Percentiles rank a stretch among this genome's conserved stretches.
These are phyloP conservation scores for Apotomis capreana DNA, from an alignment of 2,888 invertebrate genomes.

Conservation along the genomic window DNA sequence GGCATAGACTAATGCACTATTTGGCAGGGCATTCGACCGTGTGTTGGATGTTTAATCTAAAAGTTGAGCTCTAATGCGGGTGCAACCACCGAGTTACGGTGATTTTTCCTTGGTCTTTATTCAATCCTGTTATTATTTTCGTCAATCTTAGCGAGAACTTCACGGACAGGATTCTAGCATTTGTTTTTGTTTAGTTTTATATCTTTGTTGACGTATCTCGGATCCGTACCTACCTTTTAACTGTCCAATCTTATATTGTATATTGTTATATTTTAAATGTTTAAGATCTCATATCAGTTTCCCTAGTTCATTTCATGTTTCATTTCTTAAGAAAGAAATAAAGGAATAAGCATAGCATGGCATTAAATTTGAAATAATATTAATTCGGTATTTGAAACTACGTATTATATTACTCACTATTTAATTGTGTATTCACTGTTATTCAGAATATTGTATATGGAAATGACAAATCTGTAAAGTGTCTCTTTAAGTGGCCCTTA, in stretches of 20 bases:
- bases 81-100: slow-evolving; percentile 35
- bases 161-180: slow-evolving; percentile 9
- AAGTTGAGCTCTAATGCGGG: slow-evolving; percentile 55
- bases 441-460: too few relatives aligned
- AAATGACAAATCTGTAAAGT: too few relatives aligned
- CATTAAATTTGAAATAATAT: too few relatives aligned
- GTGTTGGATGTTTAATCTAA: slow-evolving; percentile 64
- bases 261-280: neutral
- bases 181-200: slow-evolving; percentile 18
- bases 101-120: slow-evolving; percentile 31
- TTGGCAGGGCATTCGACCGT: slow-evolving; percentile 53
- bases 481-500: too few relatives aligned
- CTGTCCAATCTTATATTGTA: neutral
- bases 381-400: too few relatives aligned
- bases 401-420: too few relatives aligned
- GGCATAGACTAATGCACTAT: slow-evolving; percentile 53
- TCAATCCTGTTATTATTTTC: slow-evolving; percentile 34
- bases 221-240: neutral
- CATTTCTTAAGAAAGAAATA: too few relatives aligned
- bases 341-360: too few relatives aligned
- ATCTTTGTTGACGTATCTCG: slow-evolving; percentile 8
- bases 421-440: too few relatives aligned
- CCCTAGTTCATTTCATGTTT: too few relatives aligned
- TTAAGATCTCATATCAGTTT: too few relatives aligned
- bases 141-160: slow-evolving; percentile 23